phyloP scores from a whole-genome alignment of 2,888 invertebrate species.

The Eristalis tenax region DNA sequence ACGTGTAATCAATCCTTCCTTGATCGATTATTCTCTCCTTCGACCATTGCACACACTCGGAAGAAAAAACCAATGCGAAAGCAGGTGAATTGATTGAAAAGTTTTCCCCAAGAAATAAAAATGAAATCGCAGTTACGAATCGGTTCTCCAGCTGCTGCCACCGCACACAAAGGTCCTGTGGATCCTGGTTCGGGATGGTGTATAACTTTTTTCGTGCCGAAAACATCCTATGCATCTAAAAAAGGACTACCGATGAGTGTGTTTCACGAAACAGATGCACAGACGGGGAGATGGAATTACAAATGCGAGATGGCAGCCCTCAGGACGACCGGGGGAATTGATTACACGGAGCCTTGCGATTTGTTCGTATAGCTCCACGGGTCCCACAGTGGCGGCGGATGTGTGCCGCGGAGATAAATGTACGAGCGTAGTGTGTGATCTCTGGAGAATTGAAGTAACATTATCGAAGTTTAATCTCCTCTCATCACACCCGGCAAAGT shows the following conservation, averaged over 20 bases:
- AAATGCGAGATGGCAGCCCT: constrained; percentile 2
- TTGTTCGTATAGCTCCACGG: constrained; percentile 16
- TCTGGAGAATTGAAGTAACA: background rate
- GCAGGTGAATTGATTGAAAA: constrained; percentile 48
- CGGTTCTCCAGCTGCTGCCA: constrained; percentile 3
- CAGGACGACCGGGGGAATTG: constrained; percentile 8
- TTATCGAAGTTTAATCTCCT: constrained; percentile 37
- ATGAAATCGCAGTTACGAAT: constrained; percentile 36
- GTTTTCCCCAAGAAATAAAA: constrained; percentile 27
- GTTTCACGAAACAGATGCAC: constrained; percentile 24
- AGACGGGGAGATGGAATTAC: constrained; percentile 6
- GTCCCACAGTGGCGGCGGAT: too few species aligned
- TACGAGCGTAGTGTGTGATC: background rate
- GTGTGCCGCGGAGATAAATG: constrained; percentile 7
- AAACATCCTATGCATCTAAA: constrained; percentile 4
- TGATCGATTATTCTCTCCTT: constrained; percentile 39
- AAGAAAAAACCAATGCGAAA: constrained; percentile 1
- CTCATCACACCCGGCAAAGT: constrained; percentile 1
- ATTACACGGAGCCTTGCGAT: constrained; percentile 36
- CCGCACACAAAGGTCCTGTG: background rate
- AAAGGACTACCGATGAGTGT: background rate
- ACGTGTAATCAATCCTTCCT: constrained; percentile 60
- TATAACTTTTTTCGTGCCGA: background rate
- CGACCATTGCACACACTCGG: background rate
- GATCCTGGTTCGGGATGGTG: background rate